A percentile compares a stretch with the other conserved stretches of the same genome.
Evolutionary conservation across 2,888 invertebrate species (phyloP).

Genomic region (Clostera curtula): DNA sequence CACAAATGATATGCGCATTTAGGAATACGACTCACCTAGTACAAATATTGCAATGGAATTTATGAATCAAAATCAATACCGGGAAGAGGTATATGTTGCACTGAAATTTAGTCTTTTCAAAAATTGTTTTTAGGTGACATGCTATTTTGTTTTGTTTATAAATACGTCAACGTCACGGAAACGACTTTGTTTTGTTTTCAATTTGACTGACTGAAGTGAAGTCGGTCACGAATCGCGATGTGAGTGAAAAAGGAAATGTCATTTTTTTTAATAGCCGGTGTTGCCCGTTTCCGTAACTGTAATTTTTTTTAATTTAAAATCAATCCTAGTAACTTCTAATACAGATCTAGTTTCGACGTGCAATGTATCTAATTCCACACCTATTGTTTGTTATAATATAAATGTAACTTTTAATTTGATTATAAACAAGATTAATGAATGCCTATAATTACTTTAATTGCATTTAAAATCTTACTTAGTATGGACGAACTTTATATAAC

Average conservation of each 20-base stretch:
- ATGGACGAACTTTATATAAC: too few relatives aligned
- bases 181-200: slow-evolving; percentile 34
- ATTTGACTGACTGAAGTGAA: slow-evolving; percentile 5
- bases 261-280: too few relatives aligned
- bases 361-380: too few relatives aligned
- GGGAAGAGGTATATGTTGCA: slow-evolving; percentile 31
- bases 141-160: slow-evolving; percentile 41
- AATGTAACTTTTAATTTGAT: too few relatives aligned
- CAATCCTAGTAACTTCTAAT: too few relatives aligned
- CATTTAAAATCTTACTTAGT: too few relatives aligned
- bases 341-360: too few relatives aligned
- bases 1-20: slow-evolving; percentile 14
- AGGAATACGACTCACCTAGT: slow-evolving; percentile 23
- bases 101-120: slow-evolving; percentile 37
- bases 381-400: too few relatives aligned
- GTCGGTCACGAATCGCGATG: slow-evolving; percentile 1
- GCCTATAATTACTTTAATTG: too few relatives aligned
- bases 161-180: slow-evolving; percentile 28
- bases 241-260: not conserved
- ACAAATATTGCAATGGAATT: slow-evolving; percentile 26
- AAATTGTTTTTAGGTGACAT: slow-evolving; percentile 31
- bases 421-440: too few relatives aligned
- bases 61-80: slow-evolving; percentile 20
- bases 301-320: too few relatives aligned
- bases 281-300: too few relatives aligned